These are phyloP conservation scores for Nibea coibor DNA, from an alignment of 2,113 vertebrate species.

Conservation along the genomic window DNA sequence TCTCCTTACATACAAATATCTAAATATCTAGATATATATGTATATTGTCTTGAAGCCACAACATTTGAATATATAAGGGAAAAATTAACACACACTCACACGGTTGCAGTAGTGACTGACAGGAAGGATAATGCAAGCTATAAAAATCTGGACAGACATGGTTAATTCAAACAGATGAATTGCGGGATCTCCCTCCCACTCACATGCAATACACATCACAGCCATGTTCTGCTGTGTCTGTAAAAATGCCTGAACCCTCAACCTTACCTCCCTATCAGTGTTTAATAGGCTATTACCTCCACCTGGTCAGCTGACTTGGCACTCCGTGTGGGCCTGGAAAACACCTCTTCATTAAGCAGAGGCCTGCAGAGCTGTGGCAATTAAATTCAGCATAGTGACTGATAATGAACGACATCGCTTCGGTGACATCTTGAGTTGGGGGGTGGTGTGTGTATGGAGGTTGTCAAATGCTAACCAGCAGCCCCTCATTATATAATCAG, in stretches of 20 bases:
- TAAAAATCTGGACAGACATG: neutral
- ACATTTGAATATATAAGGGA: too few species aligned
- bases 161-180: neutral
- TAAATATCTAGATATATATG: too few species aligned
- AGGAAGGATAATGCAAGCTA: neutral
- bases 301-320: slow-evolving; percentile 31
- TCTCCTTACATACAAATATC: too few species aligned
- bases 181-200: neutral
- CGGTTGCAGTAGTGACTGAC: neutral
- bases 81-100: too few species aligned
- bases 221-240: neutral
- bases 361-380: slow-evolving; percentile 52
- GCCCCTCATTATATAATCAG: slow-evolving; percentile 27
- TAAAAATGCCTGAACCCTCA: slow-evolving; percentile 20
- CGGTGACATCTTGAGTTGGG: slow-evolving; percentile 20
- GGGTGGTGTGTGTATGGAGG: neutral
- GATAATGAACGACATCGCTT: slow-evolving; percentile 47
- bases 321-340: slow-evolving; percentile 33
- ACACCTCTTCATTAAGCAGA: slow-evolving; percentile 56
- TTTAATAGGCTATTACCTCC: slow-evolving; percentile 27
- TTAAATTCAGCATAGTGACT: slow-evolving; percentile 43
- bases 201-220: neutral
- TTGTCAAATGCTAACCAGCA: slow-evolving; percentile 23
- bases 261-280: neutral
- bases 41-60: too few species aligned